Evolutionary conservation across 2,888 invertebrate species (phyloP), one percentile per base, ranked within the genome.

Genomic region (Elysia crispata): DNA sequence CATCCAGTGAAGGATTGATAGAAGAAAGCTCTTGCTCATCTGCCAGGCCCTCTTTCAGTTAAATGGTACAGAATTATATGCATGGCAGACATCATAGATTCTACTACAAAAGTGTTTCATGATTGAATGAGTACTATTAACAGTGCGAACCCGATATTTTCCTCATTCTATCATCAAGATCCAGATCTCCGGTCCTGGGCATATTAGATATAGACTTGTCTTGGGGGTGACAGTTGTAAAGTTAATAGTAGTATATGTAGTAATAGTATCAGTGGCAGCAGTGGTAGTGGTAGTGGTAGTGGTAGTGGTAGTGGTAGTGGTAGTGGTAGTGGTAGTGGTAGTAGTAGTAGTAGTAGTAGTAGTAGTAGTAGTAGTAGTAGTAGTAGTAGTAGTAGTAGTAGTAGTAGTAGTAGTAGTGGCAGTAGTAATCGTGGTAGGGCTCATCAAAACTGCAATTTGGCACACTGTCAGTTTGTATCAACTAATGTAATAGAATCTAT

Each of bases 361-460:
- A 67, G 67, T 23, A 67, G 67, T 67, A 67, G 67, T 67, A 67
- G 67, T 67, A 67, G 67, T 67, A 67, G 25, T 67, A 67, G 25
- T 67, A 67, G 67, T 67, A 23, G 67, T 67, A 3, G 67, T 25
- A 11, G 23, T 67, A 67, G 67, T 67, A 28, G 67, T n/a, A 60
- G 60, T 60, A 60, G 60, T 60, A 60, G 60, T 60, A 60, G 60
- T 60, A 60, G 60, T 60, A 60, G 60, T 60, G 25, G 60, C 25
- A 60, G 33, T 31, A 28, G 20, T 0, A 15, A 28, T 0, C 18
- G n/a, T 1, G 18, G n/a, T 0, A 15, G n/a, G 0, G 18, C 23
- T 0, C 41, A 31, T 0, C 3, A 28, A 0, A 1, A 70, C 1
- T 31, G 41, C 1, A 23, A 33, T 1, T 70, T 20, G 1, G 23